Percentiles rank a stretch among this genome's conserved stretches.
These are phyloP conservation scores for Tachyglossus aculeatus DNA, from an alignment of 2,797 vertebrate species.

Conservation along the genomic window DNA sequence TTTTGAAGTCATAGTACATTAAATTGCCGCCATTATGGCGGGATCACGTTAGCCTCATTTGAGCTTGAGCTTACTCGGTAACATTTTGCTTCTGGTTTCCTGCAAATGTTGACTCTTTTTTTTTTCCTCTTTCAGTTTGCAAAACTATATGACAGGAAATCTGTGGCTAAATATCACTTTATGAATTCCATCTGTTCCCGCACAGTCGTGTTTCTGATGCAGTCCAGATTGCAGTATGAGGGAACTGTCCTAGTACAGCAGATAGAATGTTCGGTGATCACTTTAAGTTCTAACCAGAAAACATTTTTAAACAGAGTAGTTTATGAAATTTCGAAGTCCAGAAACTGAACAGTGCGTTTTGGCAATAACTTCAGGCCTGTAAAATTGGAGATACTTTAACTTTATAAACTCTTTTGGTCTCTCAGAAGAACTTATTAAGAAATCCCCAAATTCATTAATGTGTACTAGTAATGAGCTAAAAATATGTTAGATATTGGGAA, in stretches of 20 bases:
- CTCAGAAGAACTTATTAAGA: no score
- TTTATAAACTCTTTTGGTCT: slow-evolving; percentile 40
- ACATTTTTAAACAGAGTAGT: slow-evolving; percentile 67
- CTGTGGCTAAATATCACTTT: slow-evolving; percentile 76
- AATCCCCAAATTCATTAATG: no score
- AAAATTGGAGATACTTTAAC: slow-evolving; percentile 39
- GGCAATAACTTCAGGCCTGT: slow-evolving; percentile 52
- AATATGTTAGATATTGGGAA: no score
- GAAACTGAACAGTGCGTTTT: slow-evolving; percentile 48
- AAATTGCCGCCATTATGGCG: slow-evolving; percentile 29
- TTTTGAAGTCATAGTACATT: neutral
- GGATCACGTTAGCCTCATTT: slow-evolving; percentile 19
- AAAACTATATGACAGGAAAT: slow-evolving; percentile 73
- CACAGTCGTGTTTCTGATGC: slow-evolving; percentile 69
- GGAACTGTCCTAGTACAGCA: slow-evolving; percentile 67
- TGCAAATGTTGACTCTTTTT: slow-evolving; percentile 68
- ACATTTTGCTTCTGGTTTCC: slow-evolving; percentile 63
- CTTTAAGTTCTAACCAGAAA: slow-evolving; percentile 66
- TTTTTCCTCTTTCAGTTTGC: slow-evolving; percentile 65
- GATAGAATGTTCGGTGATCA: slow-evolving; percentile 68
- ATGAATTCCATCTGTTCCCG: slow-evolving; percentile 76
- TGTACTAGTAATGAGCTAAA: no score
- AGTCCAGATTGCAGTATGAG: slow-evolving; percentile 68
- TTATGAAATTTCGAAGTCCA: slow-evolving; percentile 65
- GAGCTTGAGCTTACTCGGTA: slow-evolving; percentile 41